Evolutionary conservation across 1,140 invertebrate species (phyloP).

Genomic region (Drosophila oshimai): DNA sequence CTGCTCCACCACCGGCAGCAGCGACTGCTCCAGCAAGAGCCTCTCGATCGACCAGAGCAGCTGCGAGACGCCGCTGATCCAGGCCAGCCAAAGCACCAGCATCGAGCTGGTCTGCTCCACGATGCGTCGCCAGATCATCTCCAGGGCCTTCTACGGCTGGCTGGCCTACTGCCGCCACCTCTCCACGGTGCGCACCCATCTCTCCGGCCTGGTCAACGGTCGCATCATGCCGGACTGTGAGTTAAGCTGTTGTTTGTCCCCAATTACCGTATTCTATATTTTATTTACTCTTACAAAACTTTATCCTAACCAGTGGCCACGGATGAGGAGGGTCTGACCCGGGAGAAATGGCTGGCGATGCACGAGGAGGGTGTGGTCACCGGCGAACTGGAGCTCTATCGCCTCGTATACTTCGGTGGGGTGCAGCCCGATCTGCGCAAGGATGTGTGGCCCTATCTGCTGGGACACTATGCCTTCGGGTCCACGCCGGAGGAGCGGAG

Average conservation of each 20-base stretch:
- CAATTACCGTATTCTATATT: constrained; percentile 15
- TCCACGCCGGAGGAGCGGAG: constrained; percentile 88
- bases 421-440: constrained; percentile 91
- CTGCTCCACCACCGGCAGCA: constrained; percentile 82
- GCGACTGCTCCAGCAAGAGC: constrained; percentile 82
- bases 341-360: constrained; percentile 87
- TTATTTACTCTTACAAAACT: constrained; percentile 32
- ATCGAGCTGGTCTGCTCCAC: constrained; percentile 92
- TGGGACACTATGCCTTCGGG: constrained; percentile 93
- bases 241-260: constrained; percentile 4
- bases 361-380: constrained; percentile 85
- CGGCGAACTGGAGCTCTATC: constrained; percentile 88
- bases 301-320: constrained; percentile 82
- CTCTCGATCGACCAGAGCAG: constrained; percentile 83
- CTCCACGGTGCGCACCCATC: constrained; percentile 94
- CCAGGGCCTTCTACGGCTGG: constrained; percentile 98
- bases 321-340: constrained; percentile 86
- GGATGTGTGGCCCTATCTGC: constrained; percentile 95
- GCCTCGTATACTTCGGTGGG: constrained; percentile 94
- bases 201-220: constrained; percentile 92
- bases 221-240: constrained; percentile 86
- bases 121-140: constrained; percentile 97
- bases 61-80: constrained; percentile 80
- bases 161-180: constrained; percentile 96
- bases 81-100: constrained; percentile 84